These are phyloP conservation scores for Malthinus seriepunctatus DNA, from an alignment of 2,888 invertebrate species.

Conservation along the genomic window DNA sequence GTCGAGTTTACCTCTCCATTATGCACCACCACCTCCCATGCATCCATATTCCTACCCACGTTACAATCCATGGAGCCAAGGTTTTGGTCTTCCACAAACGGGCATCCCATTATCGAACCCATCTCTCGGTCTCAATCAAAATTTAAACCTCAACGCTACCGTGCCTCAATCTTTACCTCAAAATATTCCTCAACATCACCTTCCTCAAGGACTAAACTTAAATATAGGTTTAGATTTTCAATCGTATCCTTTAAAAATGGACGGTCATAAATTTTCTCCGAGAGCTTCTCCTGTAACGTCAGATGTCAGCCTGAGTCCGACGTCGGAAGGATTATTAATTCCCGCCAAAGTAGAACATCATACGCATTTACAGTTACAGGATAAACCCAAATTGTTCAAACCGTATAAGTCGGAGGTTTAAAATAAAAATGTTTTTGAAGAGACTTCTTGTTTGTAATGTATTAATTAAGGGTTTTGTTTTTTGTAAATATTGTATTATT, in stretches of 20 bases:
- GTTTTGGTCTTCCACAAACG: constrained; percentile 55
- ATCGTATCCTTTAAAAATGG: constrained; percentile 30
- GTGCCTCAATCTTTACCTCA: constrained; percentile 53
- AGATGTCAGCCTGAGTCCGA: constrained; percentile 51
- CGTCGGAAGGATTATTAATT: constrained; percentile 49
- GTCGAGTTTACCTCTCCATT: constrained; percentile 61
- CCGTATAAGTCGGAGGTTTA: constrained; percentile 70
- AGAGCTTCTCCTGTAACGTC: constrained; percentile 48
- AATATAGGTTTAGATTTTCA: constrained; percentile 45
- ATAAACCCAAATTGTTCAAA: constrained; percentile 72
- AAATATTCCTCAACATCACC: constrained; percentile 46
- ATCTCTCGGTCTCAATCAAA: constrained; percentile 41
- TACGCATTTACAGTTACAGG: constrained; percentile 47
- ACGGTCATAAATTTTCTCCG: constrained; percentile 24
- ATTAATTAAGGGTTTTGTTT: constrained; percentile 2
- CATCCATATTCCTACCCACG: constrained; percentile 65
- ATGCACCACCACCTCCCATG: constrained; percentile 60
- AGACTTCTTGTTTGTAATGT: not conserved
- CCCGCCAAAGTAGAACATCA: constrained; percentile 42
- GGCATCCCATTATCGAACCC: constrained; percentile 55
- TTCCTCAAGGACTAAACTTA: constrained; percentile 41
- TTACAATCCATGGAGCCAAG: constrained; percentile 57
- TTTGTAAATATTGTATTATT: too few relatives aligned
- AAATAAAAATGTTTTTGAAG: constrained; percentile 12
- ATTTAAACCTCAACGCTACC: constrained; percentile 41